A percentile compares a stretch with the other conserved stretches of the same genome.
These are phyloP conservation scores for Bathynomus jamesi DNA, from an alignment of 1,140 invertebrate genomes.

Conservation along the genomic window DNA sequence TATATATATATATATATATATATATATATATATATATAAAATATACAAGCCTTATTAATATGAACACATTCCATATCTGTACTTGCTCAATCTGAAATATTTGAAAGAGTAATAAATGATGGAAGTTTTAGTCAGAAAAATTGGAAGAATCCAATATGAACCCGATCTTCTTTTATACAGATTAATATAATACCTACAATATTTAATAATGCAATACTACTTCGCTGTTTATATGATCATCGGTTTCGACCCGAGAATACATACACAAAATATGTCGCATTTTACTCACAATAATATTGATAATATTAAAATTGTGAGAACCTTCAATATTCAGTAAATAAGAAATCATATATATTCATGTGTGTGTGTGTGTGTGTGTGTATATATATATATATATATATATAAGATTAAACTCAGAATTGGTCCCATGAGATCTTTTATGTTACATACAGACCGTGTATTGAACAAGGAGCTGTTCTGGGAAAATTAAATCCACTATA, in stretches of 20 bases:
- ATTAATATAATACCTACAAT: not conserved
- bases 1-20: slow-evolving; percentile 3
- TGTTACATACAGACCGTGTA: too few relatives aligned
- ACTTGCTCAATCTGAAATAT: not conserved
- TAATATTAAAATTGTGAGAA: not conserved
- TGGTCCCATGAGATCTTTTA: too few relatives aligned
- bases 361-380: not conserved
- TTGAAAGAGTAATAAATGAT: not conserved
- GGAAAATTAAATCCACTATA: too few relatives aligned
- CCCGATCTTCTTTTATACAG: not conserved
- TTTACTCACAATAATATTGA: not conserved
- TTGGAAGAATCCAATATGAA: not conserved
- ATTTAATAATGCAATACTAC: too few relatives aligned
- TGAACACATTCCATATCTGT: not conserved
- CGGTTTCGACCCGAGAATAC: too few relatives aligned
- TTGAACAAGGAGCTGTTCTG: too few relatives aligned
- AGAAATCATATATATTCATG: not conserved
- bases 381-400: slow-evolving; percentile 1
- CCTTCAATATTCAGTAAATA: not conserved
- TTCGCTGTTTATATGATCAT: too few relatives aligned
- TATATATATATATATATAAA: slow-evolving; percentile 1
- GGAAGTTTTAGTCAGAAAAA: not conserved
- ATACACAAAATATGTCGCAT: not conserved
- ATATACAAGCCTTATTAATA: not conserved
- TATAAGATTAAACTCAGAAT: too few relatives aligned